phyloP scores from a whole-genome alignment of 2,888 invertebrate genomes.

The Stenoptilia bipunctidactyla region DNA sequence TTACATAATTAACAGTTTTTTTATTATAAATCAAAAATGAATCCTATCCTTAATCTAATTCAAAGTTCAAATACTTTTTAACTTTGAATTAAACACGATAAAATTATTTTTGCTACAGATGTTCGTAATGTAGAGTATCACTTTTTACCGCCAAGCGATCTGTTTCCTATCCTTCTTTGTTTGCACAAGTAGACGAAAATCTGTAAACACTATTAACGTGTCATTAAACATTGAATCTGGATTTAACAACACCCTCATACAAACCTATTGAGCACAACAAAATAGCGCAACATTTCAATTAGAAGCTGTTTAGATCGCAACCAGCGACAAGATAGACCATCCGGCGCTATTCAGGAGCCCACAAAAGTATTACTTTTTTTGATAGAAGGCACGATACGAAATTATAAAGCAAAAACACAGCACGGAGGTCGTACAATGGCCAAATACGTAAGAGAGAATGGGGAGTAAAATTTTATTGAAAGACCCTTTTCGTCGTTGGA shows the following conservation, averaged over 20 bases:
- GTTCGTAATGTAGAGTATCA: no score
- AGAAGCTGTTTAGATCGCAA: conserved; percentile 29
- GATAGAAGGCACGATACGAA: conserved; percentile 32
- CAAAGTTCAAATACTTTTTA: no score
- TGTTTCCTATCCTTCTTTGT: no score
- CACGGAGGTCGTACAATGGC: conserved; percentile 40
- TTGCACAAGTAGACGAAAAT: conserved; percentile 15
- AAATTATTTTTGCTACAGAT: no score
- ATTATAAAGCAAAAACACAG: conserved; percentile 42
- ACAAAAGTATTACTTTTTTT: conserved; percentile 25
- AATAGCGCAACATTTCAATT: conserved; percentile 45
- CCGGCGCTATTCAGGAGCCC: conserved; percentile 34
- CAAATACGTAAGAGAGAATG: conserved; percentile 40
- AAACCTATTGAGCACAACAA: conserved; percentile 19
- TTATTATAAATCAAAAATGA: no score
- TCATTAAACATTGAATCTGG: conserved; percentile 34
- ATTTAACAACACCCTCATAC: conserved; percentile 25
- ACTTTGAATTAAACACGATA: no score
- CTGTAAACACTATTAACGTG: conserved; percentile 39
- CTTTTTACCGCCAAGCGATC: no score
- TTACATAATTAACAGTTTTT: no score
- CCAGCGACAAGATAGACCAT: conserved; percentile 51
- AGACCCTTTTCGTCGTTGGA: conserved; percentile 59
- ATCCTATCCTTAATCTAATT: no score
- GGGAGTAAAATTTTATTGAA: conserved; percentile 68